Percentiles rank a stretch among this genome's conserved stretches.
Conservation (phyloP, 2,797 vertebrate species). For the Chelmon rostratus region DNA sequence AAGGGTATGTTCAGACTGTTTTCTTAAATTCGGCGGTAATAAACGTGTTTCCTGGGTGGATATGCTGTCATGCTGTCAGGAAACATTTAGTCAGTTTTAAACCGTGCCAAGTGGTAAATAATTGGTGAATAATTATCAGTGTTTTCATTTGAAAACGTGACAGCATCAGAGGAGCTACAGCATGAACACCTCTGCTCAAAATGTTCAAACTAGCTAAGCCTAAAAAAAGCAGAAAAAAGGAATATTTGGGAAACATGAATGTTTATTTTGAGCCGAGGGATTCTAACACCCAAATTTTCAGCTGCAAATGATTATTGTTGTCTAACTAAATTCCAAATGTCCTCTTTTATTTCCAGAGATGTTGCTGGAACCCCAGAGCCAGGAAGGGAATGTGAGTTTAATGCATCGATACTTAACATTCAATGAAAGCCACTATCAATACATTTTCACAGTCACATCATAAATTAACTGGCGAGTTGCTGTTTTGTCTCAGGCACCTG, state of each 20-base stretch:
- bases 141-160: background rate
- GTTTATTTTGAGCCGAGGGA: background rate
- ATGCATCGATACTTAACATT: conserved; percentile 6
- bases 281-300: background rate
- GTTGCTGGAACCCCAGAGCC: conserved; percentile 57
- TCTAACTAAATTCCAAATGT: background rate
- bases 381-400: conserved; percentile 77
- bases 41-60: background rate
- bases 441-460: background rate
- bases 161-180: background rate
- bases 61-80: background rate
- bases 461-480: conserved; percentile 15
- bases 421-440: conserved; percentile 12
- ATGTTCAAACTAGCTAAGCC: background rate
- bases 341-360: conserved; percentile 59
- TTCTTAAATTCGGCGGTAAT: background rate
- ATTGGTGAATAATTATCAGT: background rate
- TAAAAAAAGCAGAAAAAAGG: background rate
- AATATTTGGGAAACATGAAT: background rate
- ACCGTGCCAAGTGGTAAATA: background rate
- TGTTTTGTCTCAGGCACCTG: conserved; percentile 77
- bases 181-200: conserved; percentile 4
- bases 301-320: background rate
- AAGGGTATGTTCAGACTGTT: conserved; percentile 73
- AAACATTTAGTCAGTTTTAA: background rate